Evolutionary conservation across 2,888 invertebrate species (phyloP).

Genomic region (Coleophora flavipennella): DNA sequence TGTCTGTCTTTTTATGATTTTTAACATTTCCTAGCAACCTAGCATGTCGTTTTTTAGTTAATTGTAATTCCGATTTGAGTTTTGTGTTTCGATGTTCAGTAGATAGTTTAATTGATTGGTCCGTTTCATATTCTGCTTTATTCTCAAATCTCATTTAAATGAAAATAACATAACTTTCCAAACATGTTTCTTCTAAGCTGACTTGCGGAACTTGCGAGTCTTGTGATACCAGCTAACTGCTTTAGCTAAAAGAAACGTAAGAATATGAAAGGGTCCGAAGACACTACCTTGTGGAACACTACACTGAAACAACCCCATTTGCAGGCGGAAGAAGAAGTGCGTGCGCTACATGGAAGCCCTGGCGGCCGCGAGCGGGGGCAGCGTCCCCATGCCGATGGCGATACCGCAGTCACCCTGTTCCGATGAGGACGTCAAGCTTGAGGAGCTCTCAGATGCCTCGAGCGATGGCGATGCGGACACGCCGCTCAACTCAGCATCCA

Average conservation of each 20-base stretch:
- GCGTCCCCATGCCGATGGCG: constrained; percentile 82
- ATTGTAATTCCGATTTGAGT: constrained; percentile 14
- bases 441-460: constrained; percentile 78
- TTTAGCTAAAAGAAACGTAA: neutral
- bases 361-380: constrained; percentile 74
- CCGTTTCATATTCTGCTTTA: too few species aligned
- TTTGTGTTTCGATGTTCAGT: constrained; percentile 28
- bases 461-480: constrained; percentile 71
- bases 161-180: too few species aligned
- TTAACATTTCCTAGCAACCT: constrained; percentile 22
- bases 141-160: too few species aligned
- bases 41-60: constrained; percentile 18
- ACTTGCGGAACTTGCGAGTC: too few species aligned
- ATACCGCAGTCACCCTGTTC: constrained; percentile 87
- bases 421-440: constrained; percentile 79
- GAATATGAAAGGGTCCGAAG: constrained; percentile 15
- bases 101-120: constrained; percentile 11
- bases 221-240: neutral
- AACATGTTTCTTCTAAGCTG: too few species aligned
- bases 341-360: constrained; percentile 94
- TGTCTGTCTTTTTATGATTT: constrained; percentile 14
- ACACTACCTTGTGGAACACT: neutral
- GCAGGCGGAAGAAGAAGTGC: constrained; percentile 97
- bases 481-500: constrained; percentile 59
- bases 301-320: constrained; percentile 16